These are phyloP conservation scores for Chiroxiphia lanceolata DNA, from an alignment of 2,797 vertebrate species.

Conservation along the genomic window DNA sequence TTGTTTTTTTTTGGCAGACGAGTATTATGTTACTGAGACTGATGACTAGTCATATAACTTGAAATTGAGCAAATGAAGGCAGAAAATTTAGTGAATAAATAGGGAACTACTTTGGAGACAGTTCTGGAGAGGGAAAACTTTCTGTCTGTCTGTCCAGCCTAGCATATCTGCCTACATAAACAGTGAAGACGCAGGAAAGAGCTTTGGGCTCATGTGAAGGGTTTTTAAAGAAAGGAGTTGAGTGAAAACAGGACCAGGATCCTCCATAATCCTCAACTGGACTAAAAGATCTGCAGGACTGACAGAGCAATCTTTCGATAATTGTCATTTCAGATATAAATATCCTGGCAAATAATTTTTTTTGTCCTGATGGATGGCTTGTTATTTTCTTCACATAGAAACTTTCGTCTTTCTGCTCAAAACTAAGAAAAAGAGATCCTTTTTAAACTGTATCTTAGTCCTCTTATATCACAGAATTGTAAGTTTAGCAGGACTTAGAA, in stretches of 20 bases:
- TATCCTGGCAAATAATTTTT: background rate
- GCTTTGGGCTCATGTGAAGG: background rate
- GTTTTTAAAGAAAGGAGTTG: background rate
- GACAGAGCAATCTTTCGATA: background rate
- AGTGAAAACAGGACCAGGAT: background rate
- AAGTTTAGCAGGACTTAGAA: background rate
- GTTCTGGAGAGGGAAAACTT: background rate
- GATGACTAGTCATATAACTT: background rate
- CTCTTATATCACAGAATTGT: background rate
- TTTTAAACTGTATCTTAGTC: background rate
- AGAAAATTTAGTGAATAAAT: background rate
- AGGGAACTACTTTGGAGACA: background rate
- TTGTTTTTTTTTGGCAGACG: background rate
- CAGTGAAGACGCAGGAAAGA: background rate
- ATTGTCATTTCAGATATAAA: background rate
- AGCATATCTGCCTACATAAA: background rate
- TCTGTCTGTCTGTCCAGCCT: too few species aligned
- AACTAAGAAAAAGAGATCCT: background rate
- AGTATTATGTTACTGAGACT: background rate
- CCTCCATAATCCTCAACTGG: background rate
- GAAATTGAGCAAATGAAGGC: background rate
- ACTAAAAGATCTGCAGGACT: background rate
- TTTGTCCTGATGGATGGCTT: background rate
- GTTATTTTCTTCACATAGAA: background rate
- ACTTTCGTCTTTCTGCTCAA: background rate